phyloP scores from a whole-genome alignment of 2,113 vertebrate genomes.

The Corydoras sp. region DNA sequence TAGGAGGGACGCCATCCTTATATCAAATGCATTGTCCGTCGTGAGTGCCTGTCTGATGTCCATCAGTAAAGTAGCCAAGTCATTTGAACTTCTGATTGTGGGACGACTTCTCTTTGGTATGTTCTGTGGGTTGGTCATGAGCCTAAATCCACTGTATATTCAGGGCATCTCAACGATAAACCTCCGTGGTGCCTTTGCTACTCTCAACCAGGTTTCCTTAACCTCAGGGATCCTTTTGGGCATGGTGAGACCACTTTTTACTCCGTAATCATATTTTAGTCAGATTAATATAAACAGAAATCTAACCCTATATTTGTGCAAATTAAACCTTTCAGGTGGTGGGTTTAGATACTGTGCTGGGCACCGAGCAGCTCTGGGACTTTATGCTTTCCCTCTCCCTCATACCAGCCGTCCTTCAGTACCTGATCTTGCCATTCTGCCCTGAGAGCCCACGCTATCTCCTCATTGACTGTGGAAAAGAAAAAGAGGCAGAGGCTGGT shows the following conservation, averaged over 20 bases:
- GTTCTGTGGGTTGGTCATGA: constrained; percentile 72
- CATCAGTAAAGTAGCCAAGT: constrained; percentile 57
- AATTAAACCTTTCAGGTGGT: constrained; percentile 55
- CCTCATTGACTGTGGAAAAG: constrained; percentile 62
- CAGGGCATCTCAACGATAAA: constrained; percentile 69
- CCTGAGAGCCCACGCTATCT: constrained; percentile 73
- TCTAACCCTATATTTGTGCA: not conserved
- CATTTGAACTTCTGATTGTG: constrained; percentile 68
- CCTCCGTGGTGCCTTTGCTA: constrained; percentile 69
- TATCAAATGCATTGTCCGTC: constrained; percentile 65
- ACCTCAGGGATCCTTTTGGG: constrained; percentile 66
- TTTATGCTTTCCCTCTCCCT: constrained; percentile 70
- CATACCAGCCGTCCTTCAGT: constrained; percentile 66
- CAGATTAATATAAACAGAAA: not conserved
- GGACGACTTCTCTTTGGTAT: constrained; percentile 68
- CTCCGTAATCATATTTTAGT: too few species aligned
- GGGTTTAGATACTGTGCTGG: constrained; percentile 65
- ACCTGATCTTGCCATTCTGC: constrained; percentile 67
- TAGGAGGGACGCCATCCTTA: constrained; percentile 70
- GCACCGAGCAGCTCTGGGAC: constrained; percentile 62
- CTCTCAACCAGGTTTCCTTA: constrained; percentile 70
- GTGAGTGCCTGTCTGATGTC: constrained; percentile 62
- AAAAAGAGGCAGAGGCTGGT: constrained; percentile 62
- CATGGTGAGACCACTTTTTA: constrained; percentile 57
- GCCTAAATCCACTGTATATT: constrained; percentile 71